These are phyloP conservation scores for Eristalis pertinax DNA, from an alignment of 2,888 invertebrate species.

Conservation along the genomic window DNA sequence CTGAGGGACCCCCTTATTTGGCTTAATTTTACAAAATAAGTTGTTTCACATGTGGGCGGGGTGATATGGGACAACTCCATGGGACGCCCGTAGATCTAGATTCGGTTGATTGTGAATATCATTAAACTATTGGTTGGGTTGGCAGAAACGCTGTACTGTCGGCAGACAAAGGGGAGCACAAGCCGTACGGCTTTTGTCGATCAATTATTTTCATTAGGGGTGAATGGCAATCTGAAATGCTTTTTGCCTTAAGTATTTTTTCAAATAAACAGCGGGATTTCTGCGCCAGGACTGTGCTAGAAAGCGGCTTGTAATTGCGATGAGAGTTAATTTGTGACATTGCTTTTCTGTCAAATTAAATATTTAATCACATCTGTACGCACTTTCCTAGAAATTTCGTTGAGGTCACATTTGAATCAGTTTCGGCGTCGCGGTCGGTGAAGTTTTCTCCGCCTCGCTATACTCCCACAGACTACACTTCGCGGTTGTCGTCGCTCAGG, in stretches of 20 bases:
- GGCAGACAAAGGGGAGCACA: neutral
- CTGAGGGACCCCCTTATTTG: conserved; percentile 29
- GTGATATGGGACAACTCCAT: conserved; percentile 32
- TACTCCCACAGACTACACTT: too few species aligned
- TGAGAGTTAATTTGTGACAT: neutral
- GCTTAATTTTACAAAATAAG: conserved; percentile 36
- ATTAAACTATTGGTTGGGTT: neutral
- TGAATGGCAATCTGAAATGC: conserved; percentile 5
- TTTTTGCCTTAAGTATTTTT: conserved; percentile 3
- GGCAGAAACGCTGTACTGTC: neutral
- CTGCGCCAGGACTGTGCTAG: neutral
- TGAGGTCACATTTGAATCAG: neutral
- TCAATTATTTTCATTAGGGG: conserved; percentile 23
- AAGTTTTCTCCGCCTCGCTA: neutral
- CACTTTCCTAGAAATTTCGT: neutral
- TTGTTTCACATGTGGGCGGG: conserved; percentile 15
- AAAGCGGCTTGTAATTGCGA: neutral
- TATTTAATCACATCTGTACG: neutral
- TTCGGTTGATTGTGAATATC: conserved; percentile 21
- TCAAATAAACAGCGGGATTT: neutral
- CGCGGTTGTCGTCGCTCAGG: too few species aligned
- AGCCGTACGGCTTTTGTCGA: neutral
- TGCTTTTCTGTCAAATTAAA: neutral
- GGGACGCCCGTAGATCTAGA: conserved; percentile 32
- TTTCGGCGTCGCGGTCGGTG: neutral